Percentiles rank a stretch among this genome's conserved stretches.
Conservation (phyloP, 2,113 vertebrate species). For the Formicarius rufipectus region DNA sequence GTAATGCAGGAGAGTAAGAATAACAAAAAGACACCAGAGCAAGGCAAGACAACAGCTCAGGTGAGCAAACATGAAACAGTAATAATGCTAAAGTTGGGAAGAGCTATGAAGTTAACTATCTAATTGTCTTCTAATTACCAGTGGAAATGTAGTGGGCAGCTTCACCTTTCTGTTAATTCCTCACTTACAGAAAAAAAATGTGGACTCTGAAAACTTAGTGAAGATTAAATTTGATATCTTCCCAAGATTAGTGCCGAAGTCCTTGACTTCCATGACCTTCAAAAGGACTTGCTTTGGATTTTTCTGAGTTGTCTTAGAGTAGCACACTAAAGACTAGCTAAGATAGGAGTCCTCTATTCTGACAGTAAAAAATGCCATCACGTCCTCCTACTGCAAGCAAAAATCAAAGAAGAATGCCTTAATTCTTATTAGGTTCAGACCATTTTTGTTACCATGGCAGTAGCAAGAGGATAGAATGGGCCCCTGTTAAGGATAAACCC, state of each 20-base stretch:
- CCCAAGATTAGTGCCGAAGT: background rate
- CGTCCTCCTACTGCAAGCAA: background rate
- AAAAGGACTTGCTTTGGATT: background rate
- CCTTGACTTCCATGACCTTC: background rate
- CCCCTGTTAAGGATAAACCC: background rate
- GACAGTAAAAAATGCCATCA: background rate
- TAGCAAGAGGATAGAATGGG: background rate
- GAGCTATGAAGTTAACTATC: background rate
- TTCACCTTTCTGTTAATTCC: background rate
- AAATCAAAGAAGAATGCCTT: background rate
- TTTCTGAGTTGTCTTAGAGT: background rate
- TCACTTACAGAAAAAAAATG: background rate
- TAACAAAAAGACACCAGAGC: background rate
- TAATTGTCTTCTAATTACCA: background rate
- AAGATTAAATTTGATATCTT: background rate
- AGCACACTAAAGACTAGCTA: background rate
- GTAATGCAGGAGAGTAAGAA: background rate
- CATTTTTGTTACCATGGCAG: slow-evolving; percentile 40
- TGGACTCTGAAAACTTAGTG: background rate
- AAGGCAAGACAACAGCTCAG: slow-evolving; percentile 20
- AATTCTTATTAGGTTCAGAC: background rate
- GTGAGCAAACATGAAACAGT: background rate
- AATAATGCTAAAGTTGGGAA: background rate
- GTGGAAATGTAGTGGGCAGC: background rate
- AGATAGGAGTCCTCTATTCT: background rate